phyloP scores from a whole-genome alignment of 2,113 vertebrate genomes.

The Mus musculus region DNA sequence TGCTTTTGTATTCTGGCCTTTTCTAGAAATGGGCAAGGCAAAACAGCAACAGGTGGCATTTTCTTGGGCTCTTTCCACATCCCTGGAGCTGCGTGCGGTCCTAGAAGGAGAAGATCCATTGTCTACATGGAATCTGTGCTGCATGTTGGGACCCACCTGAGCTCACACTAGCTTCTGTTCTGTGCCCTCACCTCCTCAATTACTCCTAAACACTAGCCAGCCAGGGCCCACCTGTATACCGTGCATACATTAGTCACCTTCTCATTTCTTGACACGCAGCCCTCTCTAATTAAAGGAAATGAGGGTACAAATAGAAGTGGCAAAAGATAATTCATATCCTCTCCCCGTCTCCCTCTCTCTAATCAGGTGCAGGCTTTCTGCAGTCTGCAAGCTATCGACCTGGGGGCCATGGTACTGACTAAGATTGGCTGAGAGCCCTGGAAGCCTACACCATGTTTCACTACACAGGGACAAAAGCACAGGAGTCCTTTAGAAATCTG shows the following conservation, averaged over 20 bases:
- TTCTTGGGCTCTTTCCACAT: neutral
- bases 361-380: neutral
- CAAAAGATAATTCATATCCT: neutral
- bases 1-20: neutral
- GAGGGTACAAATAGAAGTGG: neutral
- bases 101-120: neutral
- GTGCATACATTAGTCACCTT: neutral
- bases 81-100: neutral
- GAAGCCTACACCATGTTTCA: rapidly evolving
- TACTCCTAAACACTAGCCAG: neutral
- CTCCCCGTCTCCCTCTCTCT: neutral
- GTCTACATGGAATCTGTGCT: neutral
- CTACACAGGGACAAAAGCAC: neutral
- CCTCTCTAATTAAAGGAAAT: neutral
- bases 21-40: neutral
- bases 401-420: neutral
- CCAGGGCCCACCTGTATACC: neutral
- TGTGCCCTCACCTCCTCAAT: rapidly evolving
- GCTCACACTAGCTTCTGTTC: neutral
- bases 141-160: rapidly evolving
- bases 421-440: neutral
- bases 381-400: rapidly evolving
- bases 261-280: neutral
- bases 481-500: neutral
- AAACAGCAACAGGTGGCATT: neutral